Conservation (phyloP, 2,888 invertebrate genomes). For the Pseudolycoriella hygida region DNA sequence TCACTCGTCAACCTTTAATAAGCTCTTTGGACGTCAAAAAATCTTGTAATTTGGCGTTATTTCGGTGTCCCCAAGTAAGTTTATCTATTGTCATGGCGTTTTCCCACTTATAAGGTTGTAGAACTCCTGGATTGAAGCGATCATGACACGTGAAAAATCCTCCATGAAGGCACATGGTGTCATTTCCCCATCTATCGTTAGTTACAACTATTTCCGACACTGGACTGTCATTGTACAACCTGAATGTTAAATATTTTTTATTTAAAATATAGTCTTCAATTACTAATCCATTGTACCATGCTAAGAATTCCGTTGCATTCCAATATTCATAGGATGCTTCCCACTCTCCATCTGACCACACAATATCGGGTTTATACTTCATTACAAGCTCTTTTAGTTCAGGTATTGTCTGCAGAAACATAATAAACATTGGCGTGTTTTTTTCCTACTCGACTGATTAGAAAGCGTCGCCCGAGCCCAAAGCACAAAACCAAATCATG, state of each 20-base stretch:
- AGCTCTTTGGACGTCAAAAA: slow-evolving; percentile 50
- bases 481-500: too few relatives aligned
- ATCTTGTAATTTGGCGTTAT: slow-evolving; percentile 48
- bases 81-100: slow-evolving; percentile 85
- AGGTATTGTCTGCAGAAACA: slow-evolving; percentile 42
- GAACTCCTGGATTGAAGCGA: slow-evolving; percentile 57
- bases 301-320: slow-evolving; percentile 65
- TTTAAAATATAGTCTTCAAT: too few relatives aligned
- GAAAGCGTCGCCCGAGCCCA: too few relatives aligned
- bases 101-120: slow-evolving; percentile 80
- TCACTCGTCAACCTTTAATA: slow-evolving; percentile 28
- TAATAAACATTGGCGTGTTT: too few relatives aligned
- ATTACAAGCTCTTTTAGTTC: slow-evolving; percentile 63
- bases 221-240: slow-evolving; percentile 83
- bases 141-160: slow-evolving; percentile 76
- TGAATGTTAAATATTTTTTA: too few relatives aligned
- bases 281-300: too few relatives aligned
- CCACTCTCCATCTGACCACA: slow-evolving; percentile 95
- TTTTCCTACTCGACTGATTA: too few relatives aligned
- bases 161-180: slow-evolving; percentile 67
- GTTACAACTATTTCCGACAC: slow-evolving; percentile 75
- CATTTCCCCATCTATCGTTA: slow-evolving; percentile 87
- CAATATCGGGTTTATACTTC: slow-evolving; percentile 51
- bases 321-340: slow-evolving; percentile 70
- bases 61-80: slow-evolving; percentile 70